Conservation (phyloP, 1,140 invertebrate genomes). For the Lutraria rhynchaena region DNA sequence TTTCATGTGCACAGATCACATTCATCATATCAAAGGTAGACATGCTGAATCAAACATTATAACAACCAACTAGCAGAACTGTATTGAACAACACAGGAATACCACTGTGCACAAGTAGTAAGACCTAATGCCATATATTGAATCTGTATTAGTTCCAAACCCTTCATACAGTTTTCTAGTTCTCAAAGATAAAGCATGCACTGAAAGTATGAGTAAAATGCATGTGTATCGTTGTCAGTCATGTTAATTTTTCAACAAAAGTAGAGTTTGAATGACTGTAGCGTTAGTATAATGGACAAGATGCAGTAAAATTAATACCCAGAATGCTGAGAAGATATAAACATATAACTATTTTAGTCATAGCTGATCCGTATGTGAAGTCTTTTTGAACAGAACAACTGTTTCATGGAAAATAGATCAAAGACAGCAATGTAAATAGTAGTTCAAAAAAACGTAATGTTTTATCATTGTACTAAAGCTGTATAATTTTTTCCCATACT, state of each 20-base stretch:
- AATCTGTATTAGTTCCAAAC: not conserved
- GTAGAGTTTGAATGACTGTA: too few relatives aligned
- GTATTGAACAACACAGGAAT: not conserved
- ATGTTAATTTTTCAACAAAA: not conserved
- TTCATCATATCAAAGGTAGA: not conserved
- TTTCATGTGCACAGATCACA: not conserved
- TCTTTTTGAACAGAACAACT: not conserved
- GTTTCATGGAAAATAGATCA: too few relatives aligned
- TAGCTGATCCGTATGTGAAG: not conserved
- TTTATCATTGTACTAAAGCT: too few relatives aligned
- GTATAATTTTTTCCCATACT: too few relatives aligned
- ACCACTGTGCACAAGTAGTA: not conserved
- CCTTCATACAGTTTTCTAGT: slow-evolving; percentile 28
- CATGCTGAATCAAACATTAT: not conserved
- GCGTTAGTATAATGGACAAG: too few relatives aligned
- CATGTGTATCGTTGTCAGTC: not conserved
- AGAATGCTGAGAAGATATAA: not conserved
- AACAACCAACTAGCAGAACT: not conserved
- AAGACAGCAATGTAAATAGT: too few relatives aligned
- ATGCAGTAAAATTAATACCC: not conserved
- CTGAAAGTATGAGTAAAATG: slow-evolving; percentile 1
- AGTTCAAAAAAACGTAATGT: too few relatives aligned
- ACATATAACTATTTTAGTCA: not conserved
- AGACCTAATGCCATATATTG: not conserved
- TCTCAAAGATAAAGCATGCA: slow-evolving; percentile 9